phyloP scores from a whole-genome alignment of 2,113 vertebrate genomes.

The Illadopsis cleaveri region DNA sequence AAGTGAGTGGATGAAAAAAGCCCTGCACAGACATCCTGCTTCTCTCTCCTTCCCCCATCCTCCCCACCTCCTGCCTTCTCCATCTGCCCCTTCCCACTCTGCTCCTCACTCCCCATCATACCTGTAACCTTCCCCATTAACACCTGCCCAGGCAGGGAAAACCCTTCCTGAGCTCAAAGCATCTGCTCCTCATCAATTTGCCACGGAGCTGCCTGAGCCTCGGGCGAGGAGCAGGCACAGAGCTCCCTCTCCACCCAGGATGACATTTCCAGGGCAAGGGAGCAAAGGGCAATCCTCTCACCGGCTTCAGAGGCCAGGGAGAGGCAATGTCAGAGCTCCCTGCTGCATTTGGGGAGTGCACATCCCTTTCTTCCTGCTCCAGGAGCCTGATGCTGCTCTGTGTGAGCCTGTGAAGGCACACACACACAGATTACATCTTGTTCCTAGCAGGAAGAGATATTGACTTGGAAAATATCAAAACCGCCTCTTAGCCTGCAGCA shows the following conservation, averaged over 20 bases:
- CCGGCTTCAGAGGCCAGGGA: neutral
- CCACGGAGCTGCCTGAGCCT: conserved; percentile 45
- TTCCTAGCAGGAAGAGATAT: conserved; percentile 56
- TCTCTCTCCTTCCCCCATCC: neutral
- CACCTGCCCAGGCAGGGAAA: conserved; percentile 9
- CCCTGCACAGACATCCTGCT: neutral
- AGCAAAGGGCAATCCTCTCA: conserved; percentile 36
- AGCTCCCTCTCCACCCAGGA: conserved; percentile 21
- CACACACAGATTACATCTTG: conserved; percentile 8
- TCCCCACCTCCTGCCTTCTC: neutral
- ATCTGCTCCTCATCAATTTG: conserved; percentile 62
- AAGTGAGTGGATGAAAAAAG: neutral
- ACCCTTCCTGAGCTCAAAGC: conserved; percentile 62
- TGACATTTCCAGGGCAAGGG: conserved; percentile 63
- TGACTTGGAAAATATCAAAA: conserved; percentile 71
- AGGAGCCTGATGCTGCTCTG: neutral
- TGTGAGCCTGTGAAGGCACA: neutral
- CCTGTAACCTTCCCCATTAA: conserved; percentile 33
- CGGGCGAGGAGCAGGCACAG: conserved; percentile 28
- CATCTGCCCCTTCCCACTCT: neutral
- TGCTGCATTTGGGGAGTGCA: neutral
- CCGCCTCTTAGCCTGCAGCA: conserved; percentile 10
- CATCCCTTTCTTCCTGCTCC: conserved; percentile 1
- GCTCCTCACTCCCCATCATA: neutral
- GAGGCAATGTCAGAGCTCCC: neutral